Conservation (phyloP, 2,888 invertebrate genomes). For the Apantesis nais region DNA sequence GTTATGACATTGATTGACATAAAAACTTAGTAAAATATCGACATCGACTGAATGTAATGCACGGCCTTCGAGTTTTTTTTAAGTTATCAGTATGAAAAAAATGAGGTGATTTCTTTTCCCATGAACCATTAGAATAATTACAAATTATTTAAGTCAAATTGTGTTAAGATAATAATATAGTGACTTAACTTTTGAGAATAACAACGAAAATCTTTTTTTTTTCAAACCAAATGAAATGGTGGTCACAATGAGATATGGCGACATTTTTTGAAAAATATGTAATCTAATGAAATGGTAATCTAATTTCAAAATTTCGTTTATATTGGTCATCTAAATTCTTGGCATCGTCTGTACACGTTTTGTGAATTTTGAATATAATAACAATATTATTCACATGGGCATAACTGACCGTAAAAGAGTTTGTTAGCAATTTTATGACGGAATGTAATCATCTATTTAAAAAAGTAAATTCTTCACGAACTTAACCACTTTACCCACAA, state of each 20-base stretch:
- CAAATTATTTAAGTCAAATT: not conserved
- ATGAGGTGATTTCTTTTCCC: not conserved
- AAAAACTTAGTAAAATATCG: not conserved
- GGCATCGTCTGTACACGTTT: too few relatives aligned
- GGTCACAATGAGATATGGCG: too few relatives aligned
- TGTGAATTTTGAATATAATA: too few relatives aligned
- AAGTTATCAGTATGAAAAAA: slow-evolving; percentile 1
- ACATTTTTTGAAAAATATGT: too few relatives aligned
- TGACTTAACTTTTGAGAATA: not conserved
- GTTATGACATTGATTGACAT: slow-evolving; percentile 2
- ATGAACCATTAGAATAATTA: not conserved
- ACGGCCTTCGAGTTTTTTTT: slow-evolving; percentile 4
- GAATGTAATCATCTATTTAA: not conserved
- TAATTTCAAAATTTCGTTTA: too few relatives aligned
- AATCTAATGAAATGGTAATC: too few relatives aligned
- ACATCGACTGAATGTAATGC: not conserved
- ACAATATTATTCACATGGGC: too few relatives aligned
- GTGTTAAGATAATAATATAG: not conserved
- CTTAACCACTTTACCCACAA: not conserved
- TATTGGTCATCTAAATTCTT: too few relatives aligned
- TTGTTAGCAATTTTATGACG: not conserved
- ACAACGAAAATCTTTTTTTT: not conserved
- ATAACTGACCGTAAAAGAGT: too few relatives aligned
- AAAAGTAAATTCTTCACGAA: not conserved
- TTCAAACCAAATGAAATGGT: not conserved